Evolutionary conservation across 2,888 invertebrate species (phyloP).

Genomic region (Synergus umbraculus): DNA sequence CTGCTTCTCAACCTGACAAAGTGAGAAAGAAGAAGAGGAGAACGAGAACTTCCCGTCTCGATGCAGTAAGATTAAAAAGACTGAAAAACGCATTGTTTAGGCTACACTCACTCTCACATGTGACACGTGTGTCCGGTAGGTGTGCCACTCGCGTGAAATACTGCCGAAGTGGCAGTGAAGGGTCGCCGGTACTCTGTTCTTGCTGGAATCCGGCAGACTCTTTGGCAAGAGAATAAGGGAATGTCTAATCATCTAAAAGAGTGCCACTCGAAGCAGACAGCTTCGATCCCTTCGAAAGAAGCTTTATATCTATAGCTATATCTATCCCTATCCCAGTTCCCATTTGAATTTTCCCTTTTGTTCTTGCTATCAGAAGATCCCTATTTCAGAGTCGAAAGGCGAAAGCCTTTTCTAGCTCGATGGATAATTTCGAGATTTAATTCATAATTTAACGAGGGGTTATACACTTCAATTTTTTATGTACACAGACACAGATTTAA

Average conservation of each 20-base stretch:
- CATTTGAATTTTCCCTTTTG: not conserved
- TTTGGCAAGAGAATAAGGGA: constrained; percentile 38
- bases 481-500: too few species aligned
- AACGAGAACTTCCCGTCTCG: constrained; percentile 53
- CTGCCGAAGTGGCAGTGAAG: constrained; percentile 57
- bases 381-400: too few species aligned
- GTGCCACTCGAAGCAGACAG: constrained; percentile 33
- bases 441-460: too few species aligned
- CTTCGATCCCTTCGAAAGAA: not conserved
- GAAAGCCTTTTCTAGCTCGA: too few species aligned
- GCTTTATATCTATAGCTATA: not conserved
- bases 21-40: constrained; percentile 49
- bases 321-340: not conserved
- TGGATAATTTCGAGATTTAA: too few species aligned
- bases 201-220: constrained; percentile 37
- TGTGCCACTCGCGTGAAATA: constrained; percentile 66
- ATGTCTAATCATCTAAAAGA: constrained; percentile 45
- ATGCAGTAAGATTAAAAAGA: constrained; percentile 59
- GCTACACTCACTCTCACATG: constrained; percentile 57
- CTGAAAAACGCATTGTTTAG: constrained; percentile 69
- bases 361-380: not conserved
- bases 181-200: constrained; percentile 24
- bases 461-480: too few species aligned
- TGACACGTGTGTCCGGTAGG: constrained; percentile 57
- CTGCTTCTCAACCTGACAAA: constrained; percentile 35